Evolutionary conservation across 2,113 vertebrate genomes (phyloP).

Genomic region (Larimichthys crocea): DNA sequence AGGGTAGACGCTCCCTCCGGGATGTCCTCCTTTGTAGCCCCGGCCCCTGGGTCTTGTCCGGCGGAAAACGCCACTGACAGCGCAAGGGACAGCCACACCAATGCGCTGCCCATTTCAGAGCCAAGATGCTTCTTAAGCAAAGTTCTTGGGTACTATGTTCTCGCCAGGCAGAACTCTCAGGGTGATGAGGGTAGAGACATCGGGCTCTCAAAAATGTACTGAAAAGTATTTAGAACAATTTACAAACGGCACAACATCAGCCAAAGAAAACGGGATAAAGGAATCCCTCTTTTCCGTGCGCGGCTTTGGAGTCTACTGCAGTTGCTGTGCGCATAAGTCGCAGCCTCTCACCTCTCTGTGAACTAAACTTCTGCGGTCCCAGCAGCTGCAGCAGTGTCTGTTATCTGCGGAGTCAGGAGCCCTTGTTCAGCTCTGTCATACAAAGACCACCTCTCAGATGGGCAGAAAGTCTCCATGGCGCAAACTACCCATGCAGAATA

Average conservation of each 20-base stretch:
- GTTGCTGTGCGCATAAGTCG: slow-evolving; percentile 9
- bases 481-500: slow-evolving; percentile 37
- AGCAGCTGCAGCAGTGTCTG: slow-evolving; percentile 33
- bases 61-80: slow-evolving; percentile 75
- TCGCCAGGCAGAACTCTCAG: slow-evolving; percentile 47
- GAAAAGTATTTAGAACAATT: slow-evolving; percentile 6
- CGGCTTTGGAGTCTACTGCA: slow-evolving; percentile 22
- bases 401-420: slow-evolving; percentile 64
- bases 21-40: slow-evolving; percentile 77
- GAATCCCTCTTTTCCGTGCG: not conserved
- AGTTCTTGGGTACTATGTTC: slow-evolving; percentile 16
- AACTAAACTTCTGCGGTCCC: slow-evolving; percentile 8
- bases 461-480: slow-evolving; percentile 46
- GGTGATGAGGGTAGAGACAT: slow-evolving; percentile 60
- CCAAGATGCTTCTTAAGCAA: slow-evolving; percentile 39
- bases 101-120: slow-evolving; percentile 72
- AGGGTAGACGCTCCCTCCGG: slow-evolving; percentile 96
- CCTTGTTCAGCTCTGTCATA: slow-evolving; percentile 63
- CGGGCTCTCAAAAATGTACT: slow-evolving; percentile 45
- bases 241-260: slow-evolving; percentile 4
- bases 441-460: slow-evolving; percentile 77
- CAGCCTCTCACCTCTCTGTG: slow-evolving; percentile 28
- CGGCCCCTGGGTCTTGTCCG: slow-evolving; percentile 75
- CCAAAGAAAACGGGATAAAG: not conserved
- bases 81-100: slow-evolving; percentile 60